Percentiles rank a stretch among this genome's conserved stretches.
Conservation (phyloP, 2,797 vertebrate species). For the Myotis findleyi region DNA sequence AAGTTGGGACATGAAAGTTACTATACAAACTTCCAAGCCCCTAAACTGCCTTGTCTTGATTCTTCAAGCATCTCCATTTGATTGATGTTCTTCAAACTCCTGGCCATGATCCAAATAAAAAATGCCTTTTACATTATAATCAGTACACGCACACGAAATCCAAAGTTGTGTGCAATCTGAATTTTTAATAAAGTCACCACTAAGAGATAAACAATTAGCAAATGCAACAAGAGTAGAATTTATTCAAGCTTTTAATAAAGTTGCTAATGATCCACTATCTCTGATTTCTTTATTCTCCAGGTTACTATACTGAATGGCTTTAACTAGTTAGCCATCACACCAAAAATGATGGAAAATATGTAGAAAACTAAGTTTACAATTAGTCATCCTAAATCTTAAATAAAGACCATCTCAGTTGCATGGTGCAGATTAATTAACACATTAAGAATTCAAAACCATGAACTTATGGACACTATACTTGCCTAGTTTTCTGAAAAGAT, state of each 20-base stretch:
- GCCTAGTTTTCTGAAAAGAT: neutral
- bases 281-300: neutral
- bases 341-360: neutral
- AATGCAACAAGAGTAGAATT: neutral
- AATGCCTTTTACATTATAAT: neutral
- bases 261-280: neutral
- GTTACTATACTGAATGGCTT: neutral
- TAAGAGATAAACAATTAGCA: neutral
- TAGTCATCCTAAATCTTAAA: neutral
- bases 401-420: neutral
- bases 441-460: neutral
- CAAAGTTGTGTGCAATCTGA: neutral
- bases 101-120: neutral
- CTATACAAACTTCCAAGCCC: neutral
- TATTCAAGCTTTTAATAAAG: neutral
- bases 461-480: neutral
- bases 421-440: too few species aligned
- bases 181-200: neutral
- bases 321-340: neutral
- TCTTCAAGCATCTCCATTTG: neutral
- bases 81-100: neutral
- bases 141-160: neutral
- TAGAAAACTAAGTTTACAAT: neutral
- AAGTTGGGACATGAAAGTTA: neutral
- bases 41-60: neutral